Conservation (phyloP, 2,113 vertebrate genomes). For the Burhinus bistriatus region DNA sequence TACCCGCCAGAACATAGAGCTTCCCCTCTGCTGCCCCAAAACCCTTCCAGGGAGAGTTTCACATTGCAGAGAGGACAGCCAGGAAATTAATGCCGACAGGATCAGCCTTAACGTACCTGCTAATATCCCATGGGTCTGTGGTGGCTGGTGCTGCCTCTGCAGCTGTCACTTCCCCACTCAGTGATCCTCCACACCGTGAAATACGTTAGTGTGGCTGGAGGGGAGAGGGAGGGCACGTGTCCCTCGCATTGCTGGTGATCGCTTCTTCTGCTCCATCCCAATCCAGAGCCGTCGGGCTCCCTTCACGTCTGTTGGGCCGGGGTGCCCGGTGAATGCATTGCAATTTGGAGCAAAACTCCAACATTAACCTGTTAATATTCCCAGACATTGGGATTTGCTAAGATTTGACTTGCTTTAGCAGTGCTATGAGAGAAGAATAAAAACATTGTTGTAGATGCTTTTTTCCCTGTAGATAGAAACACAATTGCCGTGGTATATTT, state of each 20-base stretch:
- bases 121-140: neutral
- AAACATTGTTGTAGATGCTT: neutral
- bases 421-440: neutral
- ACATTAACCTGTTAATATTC: neutral
- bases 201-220: neutral
- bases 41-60: neutral
- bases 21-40: neutral
- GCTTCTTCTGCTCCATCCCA: neutral
- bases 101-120: neutral
- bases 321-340: neutral
- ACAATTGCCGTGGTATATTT: neutral
- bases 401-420: neutral
- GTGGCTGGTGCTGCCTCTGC: neutral
- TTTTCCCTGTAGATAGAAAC: neutral
- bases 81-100: neutral
- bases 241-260: neutral
- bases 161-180: neutral
- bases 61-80: neutral
- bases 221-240: neutral
- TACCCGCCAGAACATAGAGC: neutral
- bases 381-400: neutral
- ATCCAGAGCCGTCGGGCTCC: neutral
- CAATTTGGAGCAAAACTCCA: neutral
- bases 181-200: neutral
- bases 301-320: accelerated